Evolutionary conservation across 1,140 invertebrate genomes (phyloP).

Genomic region (Gonioctena quinquepunctata): DNA sequence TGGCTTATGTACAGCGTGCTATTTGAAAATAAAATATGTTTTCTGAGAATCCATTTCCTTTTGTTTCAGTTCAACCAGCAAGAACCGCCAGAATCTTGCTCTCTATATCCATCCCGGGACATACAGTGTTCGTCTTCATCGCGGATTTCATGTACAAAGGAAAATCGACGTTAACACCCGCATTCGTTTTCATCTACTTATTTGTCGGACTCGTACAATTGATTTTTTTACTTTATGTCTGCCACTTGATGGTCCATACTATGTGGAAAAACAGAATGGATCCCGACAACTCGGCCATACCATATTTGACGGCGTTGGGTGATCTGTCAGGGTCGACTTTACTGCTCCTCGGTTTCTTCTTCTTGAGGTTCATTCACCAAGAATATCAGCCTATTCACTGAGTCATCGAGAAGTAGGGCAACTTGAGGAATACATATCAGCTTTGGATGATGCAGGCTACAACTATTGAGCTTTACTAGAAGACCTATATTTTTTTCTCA

Average conservation of each 20-base stretch:
- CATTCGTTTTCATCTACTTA: conserved; percentile 71
- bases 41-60: no score
- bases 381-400: conserved; percentile 25
- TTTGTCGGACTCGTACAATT: conserved; percentile 68
- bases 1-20: no score
- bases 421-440: no score
- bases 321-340: conserved; percentile 90
- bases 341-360: conserved; percentile 80
- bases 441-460: no score
- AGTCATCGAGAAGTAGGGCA: not conserved
- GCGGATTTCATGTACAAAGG: conserved; percentile 74
- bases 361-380: conserved; percentile 67
- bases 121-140: conserved; percentile 84
- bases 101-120: conserved; percentile 86
- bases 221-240: conserved; percentile 77
- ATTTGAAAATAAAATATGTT: no score
- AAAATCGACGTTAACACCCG: conserved; percentile 60
- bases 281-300: conserved; percentile 97
- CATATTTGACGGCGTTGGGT: conserved; percentile 91
- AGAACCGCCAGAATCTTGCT: conserved; percentile 86
- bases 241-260: conserved; percentile 84
- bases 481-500: no score
- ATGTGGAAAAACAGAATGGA: conserved; percentile 92
- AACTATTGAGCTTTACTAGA: no score
- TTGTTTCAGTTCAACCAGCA: conserved; percentile 68